A percentile compares a stretch with the other conserved stretches of the same genome.
phyloP scores from a whole-genome alignment of 1,140 invertebrate genomes.

The Globodera ellingtonae region DNA sequence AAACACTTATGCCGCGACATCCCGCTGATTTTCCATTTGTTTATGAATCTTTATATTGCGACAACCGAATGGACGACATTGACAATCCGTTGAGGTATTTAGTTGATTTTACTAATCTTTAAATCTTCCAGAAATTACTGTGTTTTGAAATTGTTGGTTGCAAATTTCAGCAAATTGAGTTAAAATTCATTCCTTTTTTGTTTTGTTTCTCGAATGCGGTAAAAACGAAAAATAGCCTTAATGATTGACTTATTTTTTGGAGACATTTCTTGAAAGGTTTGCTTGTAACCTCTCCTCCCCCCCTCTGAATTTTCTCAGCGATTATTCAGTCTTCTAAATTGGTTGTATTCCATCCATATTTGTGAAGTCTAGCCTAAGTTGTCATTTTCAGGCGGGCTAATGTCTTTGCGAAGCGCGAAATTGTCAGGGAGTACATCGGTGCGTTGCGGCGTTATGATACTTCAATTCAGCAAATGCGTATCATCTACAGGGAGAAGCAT shows the following conservation, averaged over 20 bases:
- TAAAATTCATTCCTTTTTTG: not conserved
- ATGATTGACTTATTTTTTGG: too few relatives aligned
- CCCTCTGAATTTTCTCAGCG: too few relatives aligned
- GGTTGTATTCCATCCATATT: too few relatives aligned
- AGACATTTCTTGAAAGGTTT: too few relatives aligned
- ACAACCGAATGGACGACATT: conserved; percentile 17
- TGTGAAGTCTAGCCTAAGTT: not conserved
- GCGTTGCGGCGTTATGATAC: conserved; percentile 5
- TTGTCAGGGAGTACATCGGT: conserved; percentile 3
- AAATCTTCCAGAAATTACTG: too few relatives aligned
- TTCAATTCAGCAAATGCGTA: conserved; percentile 2
- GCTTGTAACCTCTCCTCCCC: too few relatives aligned
- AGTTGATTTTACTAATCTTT: not conserved
- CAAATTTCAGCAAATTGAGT: not conserved
- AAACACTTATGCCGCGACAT: conserved; percentile 11
- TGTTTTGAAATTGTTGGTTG: not conserved
- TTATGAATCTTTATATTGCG: conserved; percentile 25
- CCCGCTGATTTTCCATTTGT: conserved; percentile 21
- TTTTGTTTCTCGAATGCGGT: too few relatives aligned
- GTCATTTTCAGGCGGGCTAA: not conserved
- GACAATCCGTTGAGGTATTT: conserved; percentile 27
- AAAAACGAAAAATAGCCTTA: too few relatives aligned
- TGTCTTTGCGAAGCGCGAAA: conserved; percentile 17
- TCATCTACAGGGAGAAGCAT: conserved; percentile 25
- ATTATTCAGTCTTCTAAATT: too few relatives aligned